Conservation (phyloP, 2,113 vertebrate genomes). For the Marmota flaviventris region DNA sequence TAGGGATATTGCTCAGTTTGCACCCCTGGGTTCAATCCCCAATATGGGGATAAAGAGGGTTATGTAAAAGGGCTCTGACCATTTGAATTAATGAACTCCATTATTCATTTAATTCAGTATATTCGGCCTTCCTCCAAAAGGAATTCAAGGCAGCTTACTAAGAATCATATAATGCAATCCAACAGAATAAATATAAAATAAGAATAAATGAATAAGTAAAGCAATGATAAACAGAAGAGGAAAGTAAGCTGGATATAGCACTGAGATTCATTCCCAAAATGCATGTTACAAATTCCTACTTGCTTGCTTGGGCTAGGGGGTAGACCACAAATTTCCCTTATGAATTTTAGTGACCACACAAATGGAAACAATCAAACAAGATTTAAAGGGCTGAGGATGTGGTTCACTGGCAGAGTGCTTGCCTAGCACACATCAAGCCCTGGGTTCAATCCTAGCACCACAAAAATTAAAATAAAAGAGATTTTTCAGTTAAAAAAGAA, state of each 20-base stretch:
- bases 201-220: not conserved
- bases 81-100: not conserved
- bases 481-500: not conserved
- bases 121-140: conserved; percentile 13
- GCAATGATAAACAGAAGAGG: not conserved
- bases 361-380: not conserved
- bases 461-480: not conserved
- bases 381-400: not conserved
- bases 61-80: not conserved
- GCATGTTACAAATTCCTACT: not conserved
- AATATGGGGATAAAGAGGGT: too few relatives aligned
- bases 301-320: not conserved
- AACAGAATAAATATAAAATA: conserved; percentile 38
- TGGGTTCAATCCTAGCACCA: too few relatives aligned
- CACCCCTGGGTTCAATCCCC: too few relatives aligned
- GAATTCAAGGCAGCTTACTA: not conserved
- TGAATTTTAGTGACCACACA: not conserved
- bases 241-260: not conserved
- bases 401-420: too few relatives aligned
- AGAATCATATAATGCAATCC: not conserved
- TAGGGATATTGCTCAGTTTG: too few relatives aligned
- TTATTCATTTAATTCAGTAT: not conserved
- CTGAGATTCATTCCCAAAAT: conserved; percentile 9
- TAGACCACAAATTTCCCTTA: not conserved
- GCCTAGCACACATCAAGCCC: too few relatives aligned